A percentile compares a stretch with the other conserved stretches of the same genome.
Evolutionary conservation across 1,140 invertebrate genomes (phyloP).

Genomic region (Bombus superbus): DNA sequence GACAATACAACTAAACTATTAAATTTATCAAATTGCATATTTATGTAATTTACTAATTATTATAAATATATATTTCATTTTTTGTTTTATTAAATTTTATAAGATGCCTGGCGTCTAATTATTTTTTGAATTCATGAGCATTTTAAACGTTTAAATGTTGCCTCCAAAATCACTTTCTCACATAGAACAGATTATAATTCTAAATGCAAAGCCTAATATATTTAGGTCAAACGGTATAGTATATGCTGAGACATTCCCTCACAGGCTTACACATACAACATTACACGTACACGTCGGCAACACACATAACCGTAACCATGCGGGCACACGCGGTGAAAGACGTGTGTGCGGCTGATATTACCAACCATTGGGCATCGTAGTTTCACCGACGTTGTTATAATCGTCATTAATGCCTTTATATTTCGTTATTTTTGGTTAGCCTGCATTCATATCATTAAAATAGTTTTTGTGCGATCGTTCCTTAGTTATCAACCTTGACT

Average conservation of each 20-base stretch:
- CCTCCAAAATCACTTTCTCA: conserved; percentile 8
- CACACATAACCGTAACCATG: conserved; percentile 30
- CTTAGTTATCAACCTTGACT: conserved; percentile 43
- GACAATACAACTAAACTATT: background rate
- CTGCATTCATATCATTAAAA: conserved; percentile 30
- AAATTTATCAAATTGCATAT: background rate
- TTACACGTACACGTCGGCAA: conserved; percentile 22
- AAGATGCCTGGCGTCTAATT: too few relatives aligned
- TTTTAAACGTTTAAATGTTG: conserved; percentile 30
- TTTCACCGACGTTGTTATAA: conserved; percentile 64
- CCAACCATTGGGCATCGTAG: conserved; percentile 60
- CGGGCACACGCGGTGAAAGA: conserved; percentile 38
- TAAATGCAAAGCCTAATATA: conserved; percentile 48
- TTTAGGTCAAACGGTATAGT: conserved; percentile 63
- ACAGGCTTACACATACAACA: conserved; percentile 10
- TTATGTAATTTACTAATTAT: background rate
- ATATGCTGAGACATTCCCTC: conserved; percentile 38
- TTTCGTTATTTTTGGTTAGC: conserved; percentile 43
- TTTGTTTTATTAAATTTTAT: background rate
- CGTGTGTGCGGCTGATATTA: conserved; percentile 56
- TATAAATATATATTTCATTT: conserved; percentile 4
- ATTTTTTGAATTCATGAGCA: background rate
- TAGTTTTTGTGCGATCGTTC: conserved; percentile 42
- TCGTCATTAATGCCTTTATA: conserved; percentile 58
- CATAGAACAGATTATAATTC: conserved; percentile 27